Conservation (phyloP, 2,797 vertebrate species). For the Neoniphon sammara region DNA sequence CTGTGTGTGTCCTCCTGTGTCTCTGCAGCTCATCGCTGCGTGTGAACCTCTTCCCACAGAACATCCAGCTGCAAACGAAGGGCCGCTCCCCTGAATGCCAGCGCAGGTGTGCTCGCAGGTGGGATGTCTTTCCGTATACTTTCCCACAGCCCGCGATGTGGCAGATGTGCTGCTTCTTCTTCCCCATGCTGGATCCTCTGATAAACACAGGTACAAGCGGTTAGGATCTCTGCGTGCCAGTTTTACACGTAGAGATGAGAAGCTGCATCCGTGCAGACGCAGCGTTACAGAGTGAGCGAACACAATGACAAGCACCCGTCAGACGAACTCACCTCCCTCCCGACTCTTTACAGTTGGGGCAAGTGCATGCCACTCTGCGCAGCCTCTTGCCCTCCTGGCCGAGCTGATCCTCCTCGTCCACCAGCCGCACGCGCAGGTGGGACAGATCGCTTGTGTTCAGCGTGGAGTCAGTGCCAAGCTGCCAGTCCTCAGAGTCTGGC, state of each 20-base stretch:
- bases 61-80: slow-evolving; percentile 99
- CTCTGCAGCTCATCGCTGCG: slow-evolving; percentile 98
- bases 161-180: slow-evolving; percentile 98
- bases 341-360: slow-evolving; percentile 99
- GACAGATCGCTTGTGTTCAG: slow-evolving; percentile 97
- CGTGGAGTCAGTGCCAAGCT: slow-evolving; percentile 95
- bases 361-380: slow-evolving; percentile 97
- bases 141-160: slow-evolving; percentile 93
- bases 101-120: slow-evolving; percentile 98
- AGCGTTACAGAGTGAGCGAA: background rate
- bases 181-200: slow-evolving; percentile 95
- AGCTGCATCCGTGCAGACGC: background rate
- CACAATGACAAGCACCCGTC: background rate
- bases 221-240: slow-evolving; percentile 12
- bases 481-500: slow-evolving; percentile 97
- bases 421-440: slow-evolving; percentile 92
- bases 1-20: slow-evolving; percentile 98
- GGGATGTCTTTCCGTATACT: slow-evolving; percentile 96
- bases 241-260: background rate
- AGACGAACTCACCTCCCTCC: slow-evolving; percentile 90
- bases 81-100: slow-evolving; percentile 99
- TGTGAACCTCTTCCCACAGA: slow-evolving; percentile 98
- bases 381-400: slow-evolving; percentile 97
- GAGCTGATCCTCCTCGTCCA: slow-evolving; percentile 95
- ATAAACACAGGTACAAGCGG: slow-evolving; percentile 56